Conservation (phyloP, 2,888 invertebrate genomes). For the Parnassius glacialis region DNA sequence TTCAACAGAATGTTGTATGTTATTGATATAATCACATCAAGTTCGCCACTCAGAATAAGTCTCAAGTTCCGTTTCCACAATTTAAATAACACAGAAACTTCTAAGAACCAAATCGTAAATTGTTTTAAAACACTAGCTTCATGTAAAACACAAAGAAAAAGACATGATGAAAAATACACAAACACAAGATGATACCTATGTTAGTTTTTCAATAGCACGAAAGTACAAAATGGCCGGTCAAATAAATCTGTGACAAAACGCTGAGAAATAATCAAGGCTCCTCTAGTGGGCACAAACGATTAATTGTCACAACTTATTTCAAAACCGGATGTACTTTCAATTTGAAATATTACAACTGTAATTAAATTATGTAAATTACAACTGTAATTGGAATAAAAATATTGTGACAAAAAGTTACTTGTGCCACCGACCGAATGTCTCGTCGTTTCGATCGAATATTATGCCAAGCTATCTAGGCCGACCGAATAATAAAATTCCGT, state of each 20-base stretch:
- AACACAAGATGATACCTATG: neutral
- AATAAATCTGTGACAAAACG: conserved; percentile 39
- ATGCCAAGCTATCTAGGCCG: conserved; percentile 35
- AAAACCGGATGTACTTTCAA: conserved; percentile 22
- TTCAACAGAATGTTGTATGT: conserved; percentile 24
- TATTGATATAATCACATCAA: conserved; percentile 27
- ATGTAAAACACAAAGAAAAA: conserved; percentile 8
- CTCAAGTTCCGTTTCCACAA: conserved; percentile 11
- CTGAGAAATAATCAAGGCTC: conserved; percentile 29
- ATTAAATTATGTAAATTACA: conserved; percentile 50
- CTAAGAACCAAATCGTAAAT: neutral
- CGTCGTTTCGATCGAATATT: conserved; percentile 36
- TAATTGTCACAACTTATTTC: conserved; percentile 33
- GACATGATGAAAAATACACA: neutral
- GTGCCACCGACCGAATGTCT: conserved; percentile 28
- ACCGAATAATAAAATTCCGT: conserved; percentile 51
- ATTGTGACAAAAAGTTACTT: conserved; percentile 31
- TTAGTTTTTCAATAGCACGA: conserved; percentile 41
- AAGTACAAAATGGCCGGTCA: conserved; percentile 72
- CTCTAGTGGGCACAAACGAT: conserved; percentile 37
- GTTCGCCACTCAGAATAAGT: conserved; percentile 15
- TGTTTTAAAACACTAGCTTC: neutral
- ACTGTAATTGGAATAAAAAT: conserved; percentile 41
- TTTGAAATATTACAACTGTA: conserved; percentile 39
- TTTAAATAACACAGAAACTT: neutral